Evolutionary conservation across 2,888 invertebrate genomes (phyloP).

Genomic region (Drosophila helvetica): DNA sequence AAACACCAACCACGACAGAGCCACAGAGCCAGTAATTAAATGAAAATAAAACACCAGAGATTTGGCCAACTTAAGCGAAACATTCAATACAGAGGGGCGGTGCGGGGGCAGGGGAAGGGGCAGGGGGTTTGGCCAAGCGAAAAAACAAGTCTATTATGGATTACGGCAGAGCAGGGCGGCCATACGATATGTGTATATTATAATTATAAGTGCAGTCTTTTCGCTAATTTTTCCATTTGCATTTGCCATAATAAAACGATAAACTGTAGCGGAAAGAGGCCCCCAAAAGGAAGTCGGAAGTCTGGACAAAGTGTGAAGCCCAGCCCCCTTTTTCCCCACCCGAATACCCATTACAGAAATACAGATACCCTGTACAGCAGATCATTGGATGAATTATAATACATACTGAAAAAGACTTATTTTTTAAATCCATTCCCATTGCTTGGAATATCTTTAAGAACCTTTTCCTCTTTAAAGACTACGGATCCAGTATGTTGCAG

Average conservation of each 20-base stretch:
- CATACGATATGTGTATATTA: slow-evolving; percentile 28
- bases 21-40: slow-evolving; percentile 63
- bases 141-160: slow-evolving; percentile 64
- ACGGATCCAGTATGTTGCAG: too few relatives aligned
- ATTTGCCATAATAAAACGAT: slow-evolving; percentile 68
- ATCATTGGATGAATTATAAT: too few relatives aligned
- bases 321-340: too few relatives aligned
- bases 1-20: slow-evolving; percentile 19
- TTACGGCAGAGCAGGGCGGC: background rate
- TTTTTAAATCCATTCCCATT: too few relatives aligned
- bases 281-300: slow-evolving; percentile 32
- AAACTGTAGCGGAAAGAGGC: slow-evolving; percentile 53
- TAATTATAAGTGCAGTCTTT: slow-evolving; percentile 58
- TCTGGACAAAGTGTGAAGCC: background rate
- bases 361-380: too few relatives aligned
- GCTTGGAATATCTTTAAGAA: too few relatives aligned
- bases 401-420: too few relatives aligned
- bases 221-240: slow-evolving; percentile 72
- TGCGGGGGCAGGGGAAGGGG: background rate
- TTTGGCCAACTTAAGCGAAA: slow-evolving; percentile 62
- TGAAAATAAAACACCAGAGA: slow-evolving; percentile 75
- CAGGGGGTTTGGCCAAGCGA: background rate
- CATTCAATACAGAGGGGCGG: slow-evolving; percentile 27
- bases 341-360: slow-evolving; percentile 7
- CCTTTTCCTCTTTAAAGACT: too few relatives aligned